Conservation (phyloP, 2,888 invertebrate species). For the Trissolcus japonicus region DNA sequence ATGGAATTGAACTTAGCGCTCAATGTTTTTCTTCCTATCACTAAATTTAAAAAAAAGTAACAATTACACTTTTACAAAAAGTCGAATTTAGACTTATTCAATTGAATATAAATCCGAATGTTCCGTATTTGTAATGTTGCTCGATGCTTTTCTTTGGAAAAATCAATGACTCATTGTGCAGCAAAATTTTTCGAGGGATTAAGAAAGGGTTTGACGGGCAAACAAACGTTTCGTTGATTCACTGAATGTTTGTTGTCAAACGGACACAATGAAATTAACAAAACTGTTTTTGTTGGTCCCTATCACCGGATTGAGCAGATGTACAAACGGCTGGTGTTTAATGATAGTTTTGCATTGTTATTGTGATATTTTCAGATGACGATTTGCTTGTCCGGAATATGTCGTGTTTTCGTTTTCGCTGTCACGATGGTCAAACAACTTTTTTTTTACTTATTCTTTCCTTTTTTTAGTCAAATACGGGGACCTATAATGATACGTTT, state of each 20-base stretch:
- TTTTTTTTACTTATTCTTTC: neutral
- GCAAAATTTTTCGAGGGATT: slow-evolving; percentile 18
- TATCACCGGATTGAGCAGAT: slow-evolving; percentile 38
- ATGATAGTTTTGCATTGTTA: slow-evolving; percentile 32
- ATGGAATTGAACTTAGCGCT: too few species aligned
- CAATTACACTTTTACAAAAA: too few species aligned
- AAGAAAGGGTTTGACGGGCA: slow-evolving; percentile 37
- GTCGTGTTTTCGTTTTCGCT: slow-evolving; percentile 3
- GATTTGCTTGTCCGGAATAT: neutral
- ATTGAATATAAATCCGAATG: too few species aligned
- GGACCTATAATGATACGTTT: neutral
- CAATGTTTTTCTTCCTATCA: too few species aligned
- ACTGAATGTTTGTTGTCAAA: slow-evolving; percentile 29
- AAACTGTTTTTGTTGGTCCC: slow-evolving; percentile 27
- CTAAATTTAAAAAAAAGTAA: too few species aligned
- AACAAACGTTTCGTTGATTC: slow-evolving; percentile 44
- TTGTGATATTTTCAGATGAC: slow-evolving; percentile 6
- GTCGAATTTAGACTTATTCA: too few species aligned
- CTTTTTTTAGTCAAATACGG: neutral
- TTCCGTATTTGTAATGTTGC: too few species aligned
- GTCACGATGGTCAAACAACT: neutral
- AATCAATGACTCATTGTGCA: slow-evolving; percentile 26
- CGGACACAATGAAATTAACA: slow-evolving; percentile 46
- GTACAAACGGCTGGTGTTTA: slow-evolving; percentile 27
- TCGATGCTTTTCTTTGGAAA: neutral